Evolutionary conservation across 2,888 invertebrate species (phyloP).

Genomic region (Brachylomia viminalis): DNA sequence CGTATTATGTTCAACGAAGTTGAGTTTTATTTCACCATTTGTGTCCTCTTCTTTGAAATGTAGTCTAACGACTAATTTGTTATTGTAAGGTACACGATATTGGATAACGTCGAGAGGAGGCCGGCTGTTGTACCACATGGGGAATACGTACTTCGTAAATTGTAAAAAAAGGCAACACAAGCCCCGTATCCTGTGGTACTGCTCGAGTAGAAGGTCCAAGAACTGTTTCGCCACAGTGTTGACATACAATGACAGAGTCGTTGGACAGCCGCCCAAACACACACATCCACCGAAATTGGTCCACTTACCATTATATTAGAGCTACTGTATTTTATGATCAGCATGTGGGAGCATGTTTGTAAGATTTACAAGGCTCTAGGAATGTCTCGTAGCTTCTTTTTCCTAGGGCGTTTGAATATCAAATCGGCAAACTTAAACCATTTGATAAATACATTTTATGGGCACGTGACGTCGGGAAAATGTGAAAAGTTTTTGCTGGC

Average conservation of each 20-base stretch:
- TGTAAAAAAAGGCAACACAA: slow-evolving; percentile 75
- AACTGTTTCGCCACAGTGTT: slow-evolving; percentile 80
- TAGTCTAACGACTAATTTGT: slow-evolving; percentile 59
- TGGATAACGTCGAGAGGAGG: slow-evolving; percentile 78
- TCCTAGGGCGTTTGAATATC: slow-evolving; percentile 9
- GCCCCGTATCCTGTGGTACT: slow-evolving; percentile 80
- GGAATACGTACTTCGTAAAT: slow-evolving; percentile 82
- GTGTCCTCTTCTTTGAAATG: slow-evolving; percentile 37
- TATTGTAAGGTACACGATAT: slow-evolving; percentile 76
- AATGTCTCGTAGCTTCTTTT: slow-evolving; percentile 6
- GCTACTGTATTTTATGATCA: slow-evolving; percentile 16
- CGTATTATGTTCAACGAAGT: slow-evolving; percentile 22
- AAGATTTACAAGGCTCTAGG: background rate
- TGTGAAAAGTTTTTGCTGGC: slow-evolving; percentile 11
- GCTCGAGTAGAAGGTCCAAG: slow-evolving; percentile 80
- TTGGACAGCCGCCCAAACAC: slow-evolving; percentile 77
- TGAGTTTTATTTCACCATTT: slow-evolving; percentile 40
- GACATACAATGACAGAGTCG: slow-evolving; percentile 76
- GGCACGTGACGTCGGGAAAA: slow-evolving; percentile 9
- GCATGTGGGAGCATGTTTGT: slow-evolving; percentile 4
- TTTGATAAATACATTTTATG: slow-evolving; percentile 8
- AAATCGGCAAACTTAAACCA: slow-evolving; percentile 3
- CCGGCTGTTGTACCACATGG: slow-evolving; percentile 79
- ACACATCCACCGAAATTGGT: slow-evolving; percentile 81
- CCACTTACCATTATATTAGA: slow-evolving; percentile 25